A percentile compares a stretch with the other conserved stretches of the same genome.
phyloP scores from a whole-genome alignment of 2,888 invertebrate genomes.

The Galerucella pusilla region DNA sequence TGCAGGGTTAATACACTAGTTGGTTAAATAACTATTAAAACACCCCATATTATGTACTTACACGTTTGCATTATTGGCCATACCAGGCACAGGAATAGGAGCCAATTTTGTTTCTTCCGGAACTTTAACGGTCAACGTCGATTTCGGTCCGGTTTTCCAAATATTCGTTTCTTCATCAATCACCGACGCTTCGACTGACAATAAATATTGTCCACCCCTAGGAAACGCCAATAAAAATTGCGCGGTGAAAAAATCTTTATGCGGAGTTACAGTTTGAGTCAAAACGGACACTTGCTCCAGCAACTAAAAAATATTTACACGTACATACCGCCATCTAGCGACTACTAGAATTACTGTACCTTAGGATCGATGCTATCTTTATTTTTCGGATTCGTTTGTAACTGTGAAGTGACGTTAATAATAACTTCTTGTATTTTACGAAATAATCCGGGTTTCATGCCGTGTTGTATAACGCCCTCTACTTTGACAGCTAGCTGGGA shows the following conservation, averaged over 20 bases:
- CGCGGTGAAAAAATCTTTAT: slow-evolving; percentile 94
- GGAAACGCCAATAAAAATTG: slow-evolving; percentile 86
- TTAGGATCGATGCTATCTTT: slow-evolving; percentile 60
- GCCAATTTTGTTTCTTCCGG: slow-evolving; percentile 70
- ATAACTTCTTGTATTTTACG: slow-evolving; percentile 78
- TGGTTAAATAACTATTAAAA: too few relatives aligned
- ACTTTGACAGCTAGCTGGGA: slow-evolving; percentile 92
- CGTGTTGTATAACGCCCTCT: slow-evolving; percentile 90
- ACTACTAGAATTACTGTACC: slow-evolving; percentile 46
- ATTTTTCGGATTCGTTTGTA: slow-evolving; percentile 65
- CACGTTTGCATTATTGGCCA: slow-evolving; percentile 62
- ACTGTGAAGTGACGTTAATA: slow-evolving; percentile 75
- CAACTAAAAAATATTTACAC: slow-evolving; percentile 55
- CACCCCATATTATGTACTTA: slow-evolving; percentile 51
- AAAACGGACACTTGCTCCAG: slow-evolving; percentile 66
- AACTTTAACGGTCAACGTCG: slow-evolving; percentile 80
- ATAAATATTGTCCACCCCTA: slow-evolving; percentile 76
- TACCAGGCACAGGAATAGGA: slow-evolving; percentile 62
- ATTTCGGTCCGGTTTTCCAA: slow-evolving; percentile 92
- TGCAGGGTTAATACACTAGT: too few relatives aligned
- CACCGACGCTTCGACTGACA: slow-evolving; percentile 86
- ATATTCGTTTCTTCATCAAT: slow-evolving; percentile 85
- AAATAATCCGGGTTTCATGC: slow-evolving; percentile 74
- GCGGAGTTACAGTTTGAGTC: slow-evolving; percentile 87
- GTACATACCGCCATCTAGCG: too few relatives aligned